Evolutionary conservation across 2,797 vertebrate species (phyloP).

Genomic region (Chelon labrosus): DNA sequence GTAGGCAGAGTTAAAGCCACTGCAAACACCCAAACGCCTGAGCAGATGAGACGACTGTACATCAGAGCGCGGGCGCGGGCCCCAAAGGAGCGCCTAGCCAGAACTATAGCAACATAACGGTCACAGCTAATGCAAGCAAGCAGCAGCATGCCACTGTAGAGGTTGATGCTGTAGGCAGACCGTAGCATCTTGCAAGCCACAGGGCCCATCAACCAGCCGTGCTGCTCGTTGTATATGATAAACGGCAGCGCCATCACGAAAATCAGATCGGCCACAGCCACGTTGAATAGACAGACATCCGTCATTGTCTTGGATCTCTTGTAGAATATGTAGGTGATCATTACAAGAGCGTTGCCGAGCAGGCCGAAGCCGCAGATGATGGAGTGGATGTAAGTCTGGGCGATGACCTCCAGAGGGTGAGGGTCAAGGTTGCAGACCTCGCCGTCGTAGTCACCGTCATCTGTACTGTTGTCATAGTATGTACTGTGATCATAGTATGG

Average conservation of each 20-base stretch:
- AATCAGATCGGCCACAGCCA: slow-evolving; percentile 91
- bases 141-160: slow-evolving; percentile 93
- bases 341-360: slow-evolving; percentile 91
- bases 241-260: slow-evolving; percentile 90
- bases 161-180: slow-evolving; percentile 91
- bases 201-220: slow-evolving; percentile 85
- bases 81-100: slow-evolving; percentile 87
- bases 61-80: slow-evolving; percentile 76
- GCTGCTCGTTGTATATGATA: slow-evolving; percentile 88
- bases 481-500: neutral
- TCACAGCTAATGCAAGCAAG: slow-evolving; percentile 92
- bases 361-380: slow-evolving; percentile 88
- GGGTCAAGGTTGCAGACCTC: slow-evolving; percentile 47
- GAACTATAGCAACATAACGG: slow-evolving; percentile 92
- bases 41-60: slow-evolving; percentile 85
- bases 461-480: too few species aligned
- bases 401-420: slow-evolving; percentile 19
- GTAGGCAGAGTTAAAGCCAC: slow-evolving; percentile 86
- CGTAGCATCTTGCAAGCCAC: slow-evolving; percentile 86
- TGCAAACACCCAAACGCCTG: slow-evolving; percentile 84
- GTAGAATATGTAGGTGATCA: slow-evolving; percentile 90
- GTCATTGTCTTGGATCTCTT: slow-evolving; percentile 93
- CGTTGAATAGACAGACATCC: slow-evolving; percentile 91
- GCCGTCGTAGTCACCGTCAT: accelerated
- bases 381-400: slow-evolving; percentile 80